These are phyloP conservation scores for Campoletis sonorensis DNA, from an alignment of 1,140 invertebrate species.

Conservation along the genomic window DNA sequence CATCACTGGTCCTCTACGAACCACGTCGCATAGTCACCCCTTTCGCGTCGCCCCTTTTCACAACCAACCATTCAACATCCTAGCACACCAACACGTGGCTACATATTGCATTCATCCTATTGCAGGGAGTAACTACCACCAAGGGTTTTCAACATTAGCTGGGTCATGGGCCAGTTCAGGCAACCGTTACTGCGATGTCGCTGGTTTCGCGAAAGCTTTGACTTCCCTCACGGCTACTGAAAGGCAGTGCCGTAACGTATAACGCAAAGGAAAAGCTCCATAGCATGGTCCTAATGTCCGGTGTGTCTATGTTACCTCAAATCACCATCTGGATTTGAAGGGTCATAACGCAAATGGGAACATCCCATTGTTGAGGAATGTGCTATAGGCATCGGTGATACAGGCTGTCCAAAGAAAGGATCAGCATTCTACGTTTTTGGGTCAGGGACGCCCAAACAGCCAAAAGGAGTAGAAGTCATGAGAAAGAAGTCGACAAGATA, in stretches of 20 bases:
- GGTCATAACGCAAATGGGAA: too few species aligned
- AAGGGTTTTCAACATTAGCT: background rate
- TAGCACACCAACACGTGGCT: background rate
- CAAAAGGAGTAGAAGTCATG: too few species aligned
- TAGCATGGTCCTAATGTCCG: too few species aligned
- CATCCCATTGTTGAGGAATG: too few species aligned
- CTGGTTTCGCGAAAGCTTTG: background rate
- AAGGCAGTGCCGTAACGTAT: background rate
- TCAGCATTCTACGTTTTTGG: too few species aligned
- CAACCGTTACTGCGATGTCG: background rate
- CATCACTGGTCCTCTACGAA: constrained; percentile 26
- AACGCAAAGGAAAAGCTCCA: background rate
- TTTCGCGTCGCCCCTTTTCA: constrained; percentile 23
- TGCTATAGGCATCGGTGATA: too few species aligned
- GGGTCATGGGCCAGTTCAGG: background rate
- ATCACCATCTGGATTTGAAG: too few species aligned
- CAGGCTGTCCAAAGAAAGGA: too few species aligned
- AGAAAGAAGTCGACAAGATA: too few species aligned
- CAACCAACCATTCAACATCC: constrained; percentile 21
- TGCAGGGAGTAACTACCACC: background rate
- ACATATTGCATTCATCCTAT: background rate
- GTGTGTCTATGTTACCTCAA: too few species aligned
- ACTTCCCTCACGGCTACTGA: background rate
- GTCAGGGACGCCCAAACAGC: too few species aligned
- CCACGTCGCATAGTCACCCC: constrained; percentile 24